A percentile compares a stretch with the other conserved stretches of the same genome.
Conservation (phyloP, 2,888 invertebrate genomes). For the Sminthurides aquaticus region DNA sequence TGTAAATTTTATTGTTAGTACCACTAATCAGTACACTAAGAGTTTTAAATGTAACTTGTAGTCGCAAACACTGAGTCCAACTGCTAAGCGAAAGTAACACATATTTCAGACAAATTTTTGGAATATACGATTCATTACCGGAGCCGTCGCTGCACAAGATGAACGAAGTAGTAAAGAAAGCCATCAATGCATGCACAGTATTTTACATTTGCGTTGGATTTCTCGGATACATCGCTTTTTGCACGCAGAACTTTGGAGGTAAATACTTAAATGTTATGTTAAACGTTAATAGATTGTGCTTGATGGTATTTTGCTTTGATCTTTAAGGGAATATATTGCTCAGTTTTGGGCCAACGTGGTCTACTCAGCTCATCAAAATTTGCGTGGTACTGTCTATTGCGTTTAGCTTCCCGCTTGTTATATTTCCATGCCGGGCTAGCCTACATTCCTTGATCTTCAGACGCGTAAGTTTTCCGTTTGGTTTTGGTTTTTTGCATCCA, state of each 20-base stretch:
- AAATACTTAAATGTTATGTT: no score
- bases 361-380: constrained; percentile 83
- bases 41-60: no score
- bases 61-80: no score
- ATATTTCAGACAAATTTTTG: constrained; percentile 71
- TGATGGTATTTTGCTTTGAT: no score
- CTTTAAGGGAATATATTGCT: constrained; percentile 76
- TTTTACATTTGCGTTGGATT: constrained; percentile 87
- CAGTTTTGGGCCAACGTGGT: constrained; percentile 70
- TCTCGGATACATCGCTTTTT: constrained; percentile 88
- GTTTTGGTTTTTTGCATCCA: background rate
- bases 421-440: constrained; percentile 92
- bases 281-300: no score
- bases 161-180: constrained; percentile 76
- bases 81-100: no score
- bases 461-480: constrained; percentile 54
- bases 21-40: no score
- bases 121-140: constrained; percentile 83
- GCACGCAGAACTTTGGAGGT: constrained; percentile 66
- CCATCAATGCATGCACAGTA: constrained; percentile 81
- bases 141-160: constrained; percentile 82
- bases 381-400: constrained; percentile 92
- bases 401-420: constrained; percentile 91
- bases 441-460: constrained; percentile 82
- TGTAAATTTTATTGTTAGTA: constrained; percentile 45